These are phyloP conservation scores for Drosophila orosa DNA, from an alignment of 1,140 invertebrate genomes.

Conservation along the genomic window DNA sequence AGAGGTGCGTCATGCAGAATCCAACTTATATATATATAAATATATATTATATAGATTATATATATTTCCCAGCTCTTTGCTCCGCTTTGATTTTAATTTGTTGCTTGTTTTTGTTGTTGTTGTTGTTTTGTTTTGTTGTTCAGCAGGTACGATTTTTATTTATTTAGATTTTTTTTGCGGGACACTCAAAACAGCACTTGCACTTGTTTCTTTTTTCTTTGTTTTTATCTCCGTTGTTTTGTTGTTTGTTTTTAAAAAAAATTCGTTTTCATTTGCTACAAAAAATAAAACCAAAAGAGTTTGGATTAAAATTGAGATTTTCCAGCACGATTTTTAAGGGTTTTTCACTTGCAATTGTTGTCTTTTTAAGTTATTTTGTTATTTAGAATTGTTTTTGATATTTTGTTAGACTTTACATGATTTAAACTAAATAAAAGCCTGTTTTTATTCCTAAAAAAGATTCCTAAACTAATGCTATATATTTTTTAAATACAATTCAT, in stretches of 20 bases:
- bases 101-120: conserved; percentile 16
- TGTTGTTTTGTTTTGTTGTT: conserved; percentile 24
- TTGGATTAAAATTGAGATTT: conserved; percentile 25
- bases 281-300: conserved; percentile 15
- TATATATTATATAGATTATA: conserved; percentile 5
- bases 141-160: conserved; percentile 56
- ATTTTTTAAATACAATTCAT: background rate
- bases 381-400: background rate
- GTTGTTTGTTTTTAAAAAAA: conserved; percentile 33
- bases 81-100: background rate
- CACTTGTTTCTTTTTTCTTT: conserved; percentile 12
- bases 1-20: conserved; percentile 72
- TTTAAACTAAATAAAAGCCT: background rate
- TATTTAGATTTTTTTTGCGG: background rate
- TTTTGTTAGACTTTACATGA: background rate
- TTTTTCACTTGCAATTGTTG: background rate
- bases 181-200: conserved; percentile 28
- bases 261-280: conserved; percentile 29
- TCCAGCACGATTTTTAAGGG: background rate
- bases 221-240: conserved; percentile 24
- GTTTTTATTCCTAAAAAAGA: too few relatives aligned
- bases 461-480: background rate
- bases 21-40: conserved; percentile 9
- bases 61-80: conserved; percentile 2
- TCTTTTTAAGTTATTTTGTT: background rate